A percentile compares a stretch with the other conserved stretches of the same genome.
Conservation (phyloP, 2,888 invertebrate genomes). For the Deroplatys truncata region DNA sequence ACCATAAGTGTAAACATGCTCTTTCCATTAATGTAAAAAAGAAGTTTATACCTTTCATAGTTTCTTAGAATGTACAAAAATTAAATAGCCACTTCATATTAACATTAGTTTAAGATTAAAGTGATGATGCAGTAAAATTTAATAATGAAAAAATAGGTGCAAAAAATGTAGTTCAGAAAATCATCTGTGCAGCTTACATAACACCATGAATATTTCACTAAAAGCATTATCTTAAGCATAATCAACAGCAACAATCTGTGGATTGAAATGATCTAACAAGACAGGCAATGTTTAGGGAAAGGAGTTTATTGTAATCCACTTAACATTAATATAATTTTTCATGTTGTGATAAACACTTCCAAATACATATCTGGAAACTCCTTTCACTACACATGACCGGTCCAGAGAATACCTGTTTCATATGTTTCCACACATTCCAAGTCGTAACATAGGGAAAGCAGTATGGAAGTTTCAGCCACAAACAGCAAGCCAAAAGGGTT, state of each 20-base stretch:
- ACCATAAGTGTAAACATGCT: no score
- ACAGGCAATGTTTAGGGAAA: not conserved
- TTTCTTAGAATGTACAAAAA: no score
- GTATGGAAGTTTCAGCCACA: conserved; percentile 16
- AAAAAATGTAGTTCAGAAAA: not conserved
- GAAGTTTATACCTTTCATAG: no score
- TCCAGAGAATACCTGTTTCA: not conserved
- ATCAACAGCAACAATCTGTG: not conserved
- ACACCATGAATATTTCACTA: not conserved
- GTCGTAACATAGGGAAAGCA: conserved; percentile 14
- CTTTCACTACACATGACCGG: not conserved
- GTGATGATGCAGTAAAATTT: not conserved
- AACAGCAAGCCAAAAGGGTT: conserved; percentile 15
- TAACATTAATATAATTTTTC: not conserved
- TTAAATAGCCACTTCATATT: no score
- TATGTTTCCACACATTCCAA: not conserved
- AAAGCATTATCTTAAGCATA: not conserved
- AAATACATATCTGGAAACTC: not conserved
- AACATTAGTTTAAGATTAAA: not conserved
- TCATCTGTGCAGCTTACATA: not conserved
- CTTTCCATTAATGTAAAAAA: no score
- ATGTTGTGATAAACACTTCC: not conserved
- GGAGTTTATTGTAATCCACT: not conserved
- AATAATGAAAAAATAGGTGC: not conserved
- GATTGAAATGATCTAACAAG: not conserved